Percentiles rank a stretch among this genome's conserved stretches.
Conservation (phyloP, 2,113 vertebrate species). For the Vidua chalybeata region DNA sequence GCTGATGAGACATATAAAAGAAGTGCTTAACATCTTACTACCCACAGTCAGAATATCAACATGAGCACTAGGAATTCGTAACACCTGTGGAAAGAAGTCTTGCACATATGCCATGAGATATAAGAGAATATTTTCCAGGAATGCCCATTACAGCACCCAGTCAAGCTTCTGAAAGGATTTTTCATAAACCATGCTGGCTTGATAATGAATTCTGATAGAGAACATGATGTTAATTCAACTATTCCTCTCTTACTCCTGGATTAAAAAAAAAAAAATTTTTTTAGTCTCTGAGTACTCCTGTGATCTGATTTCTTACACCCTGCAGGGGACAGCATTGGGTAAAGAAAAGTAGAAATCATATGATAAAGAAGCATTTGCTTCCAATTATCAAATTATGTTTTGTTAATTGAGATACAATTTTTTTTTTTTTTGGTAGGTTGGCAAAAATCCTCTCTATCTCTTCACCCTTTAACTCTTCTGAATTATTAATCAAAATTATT, state of each 20-base stretch:
- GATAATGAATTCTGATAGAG: constrained; percentile 15
- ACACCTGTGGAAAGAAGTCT: not conserved
- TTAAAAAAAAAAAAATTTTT: not conserved
- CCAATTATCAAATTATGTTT: constrained; percentile 75
- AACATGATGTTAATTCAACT: not conserved
- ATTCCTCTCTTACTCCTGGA: not conserved
- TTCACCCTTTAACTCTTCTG: constrained; percentile 38
- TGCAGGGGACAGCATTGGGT: constrained; percentile 85
- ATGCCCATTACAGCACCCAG: not conserved
- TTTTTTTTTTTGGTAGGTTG: not conserved
- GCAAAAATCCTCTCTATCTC: not conserved
- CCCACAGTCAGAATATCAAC: not conserved
- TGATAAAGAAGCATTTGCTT: constrained; percentile 78
- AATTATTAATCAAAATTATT: constrained; percentile 67
- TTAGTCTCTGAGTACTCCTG: constrained; percentile 35
- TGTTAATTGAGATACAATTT: constrained; percentile 71
- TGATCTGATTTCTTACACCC: constrained; percentile 78
- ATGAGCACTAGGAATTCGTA: not conserved
- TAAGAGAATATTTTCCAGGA: not conserved
- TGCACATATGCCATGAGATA: not conserved
- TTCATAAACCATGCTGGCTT: not conserved
- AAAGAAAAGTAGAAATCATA: constrained; percentile 76
- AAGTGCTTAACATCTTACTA: not conserved
- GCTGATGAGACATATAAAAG: constrained; percentile 16
- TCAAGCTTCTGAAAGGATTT: not conserved